A percentile compares a stretch with the other conserved stretches of the same genome.
These are phyloP conservation scores for Spisula subtruncata DNA, from an alignment of 2,888 invertebrate genomes.

Conservation along the genomic window DNA sequence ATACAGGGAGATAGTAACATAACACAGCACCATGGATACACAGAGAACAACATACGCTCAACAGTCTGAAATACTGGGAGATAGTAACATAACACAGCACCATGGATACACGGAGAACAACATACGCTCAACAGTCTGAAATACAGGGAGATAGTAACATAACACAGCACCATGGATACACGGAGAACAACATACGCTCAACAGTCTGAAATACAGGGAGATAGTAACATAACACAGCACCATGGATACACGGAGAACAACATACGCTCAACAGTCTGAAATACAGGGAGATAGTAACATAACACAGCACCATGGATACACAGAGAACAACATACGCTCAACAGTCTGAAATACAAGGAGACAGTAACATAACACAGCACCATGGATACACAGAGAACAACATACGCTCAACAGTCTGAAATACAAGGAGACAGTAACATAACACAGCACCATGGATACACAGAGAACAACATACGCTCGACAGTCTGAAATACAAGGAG, in stretches of 20 bases:
- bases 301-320: constrained; percentile 80
- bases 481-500: no score
- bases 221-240: constrained; percentile 77
- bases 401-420: constrained; percentile 80
- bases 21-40: constrained; percentile 80
- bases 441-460: constrained; percentile 80
- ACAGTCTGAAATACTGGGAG: no score
- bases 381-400: constrained; percentile 82
- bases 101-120: constrained; percentile 82
- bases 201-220: no score
- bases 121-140: constrained; percentile 80
- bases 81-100: constrained; percentile 77
- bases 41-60: constrained; percentile 81
- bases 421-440: no score
- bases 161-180: constrained; percentile 80
- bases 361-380: constrained; percentile 76
- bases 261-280: constrained; percentile 80
- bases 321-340: constrained; percentile 81
- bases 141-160: no score
- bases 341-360: no score
- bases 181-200: constrained; percentile 81
- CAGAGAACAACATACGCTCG: constrained; percentile 81
- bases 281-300: no score
- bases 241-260: constrained; percentile 82
- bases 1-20: no score